Base-by-base conservation (phyloP, 2,113 vertebrate genomes). In the Nerophis lumbriciformis region DNA sequence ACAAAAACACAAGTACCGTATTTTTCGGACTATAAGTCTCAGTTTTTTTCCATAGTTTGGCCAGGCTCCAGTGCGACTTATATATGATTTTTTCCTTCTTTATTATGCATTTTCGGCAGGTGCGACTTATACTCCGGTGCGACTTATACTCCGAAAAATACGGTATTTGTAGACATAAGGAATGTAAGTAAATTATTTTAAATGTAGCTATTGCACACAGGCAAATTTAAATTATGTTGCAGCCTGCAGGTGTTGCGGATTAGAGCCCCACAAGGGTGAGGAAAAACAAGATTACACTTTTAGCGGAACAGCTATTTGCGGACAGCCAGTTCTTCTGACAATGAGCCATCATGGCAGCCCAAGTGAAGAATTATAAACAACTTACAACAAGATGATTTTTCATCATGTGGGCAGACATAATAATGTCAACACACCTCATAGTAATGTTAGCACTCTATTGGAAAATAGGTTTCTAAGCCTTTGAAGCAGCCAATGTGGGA, bases 221-320 rank as follows among this genome's bases (percentile, higher is more conserved):
- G 55, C 55, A 42, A 48, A 63, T 37, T 36, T 16, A 10, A 50
- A 50, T 13, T 59, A 38, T 19, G 48, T 42, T 56, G 57, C n/a
- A n/a, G n/a, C n/a, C n/a, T n/a, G n/a, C 61, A 68, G 63, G 58
- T 68, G 54, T 42, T 42, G 54, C 54, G 59, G 60, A 68, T 52
- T 61, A 42, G 21, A 66, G 5, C 1, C 4, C 28, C 12, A 7
- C 14, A 9, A 51, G 8, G 14, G 13, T 36, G 58, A 48, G 4
- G 19, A 59, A 48, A 36, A 4, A 50, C 15, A 50, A 15, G 7
- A n/a, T 8, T 15, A 56, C 5, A 56, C 48, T 48, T 5, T 48
- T 15, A 49, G 48, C 7, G 12, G 37, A 56, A 19, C 12, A 60
- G 58, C 47, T n/a, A 28, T 35, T 60, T 19, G 58, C 45, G 48